Evolutionary conservation across 1,140 invertebrate species (phyloP), one percentile per base, ranked within the genome.

Genomic region (Panagrolaimus sp.): DNA sequence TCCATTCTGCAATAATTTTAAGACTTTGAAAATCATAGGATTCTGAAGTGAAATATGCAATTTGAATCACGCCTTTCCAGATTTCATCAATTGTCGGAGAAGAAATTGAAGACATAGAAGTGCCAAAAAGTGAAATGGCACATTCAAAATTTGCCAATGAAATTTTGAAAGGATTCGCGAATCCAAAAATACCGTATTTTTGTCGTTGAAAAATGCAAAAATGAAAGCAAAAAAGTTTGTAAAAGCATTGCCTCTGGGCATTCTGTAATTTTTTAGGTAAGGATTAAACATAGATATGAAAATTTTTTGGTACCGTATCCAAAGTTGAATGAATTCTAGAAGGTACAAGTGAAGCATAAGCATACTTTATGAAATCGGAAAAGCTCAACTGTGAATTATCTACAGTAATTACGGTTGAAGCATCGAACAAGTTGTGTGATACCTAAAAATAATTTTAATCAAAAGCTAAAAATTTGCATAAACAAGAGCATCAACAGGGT

Each of bases 131-230:
- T 12, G 52, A 38, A 7, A 71, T 65, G 7, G 73, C 73, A 0
- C 75, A 70, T 47, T 73, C 72, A 3, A 73, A 76, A n/a, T 65
- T 70, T 2, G 28, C 43, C 9, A 63, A 55, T 8, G 72, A 73
- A 12, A 73, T 44, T 6, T 26, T 17, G 12, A 73, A 71, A 4
- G 63, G 17, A 28, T 17, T 55, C 7, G 73, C 62, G 21, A 67
- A 73, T 43, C 72, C 72, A 64, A 75, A 73, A 64, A 73, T 76
- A n/a, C 72, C 73, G 43, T 76, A 73, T 21, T 73, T 76, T 3
- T 14, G 17, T 43, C 72, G 72, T 47, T 73, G 75, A 10, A 76
- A 26, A 0, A 73, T 24, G 15, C 15, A 17, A 47, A 76, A 73
- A 63, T 73, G 72, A 47, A 73, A 73, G 63, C 72, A 73, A 28